Evolutionary conservation across 2,797 vertebrate species (phyloP).

Genomic region (Merluccius polli): DNA sequence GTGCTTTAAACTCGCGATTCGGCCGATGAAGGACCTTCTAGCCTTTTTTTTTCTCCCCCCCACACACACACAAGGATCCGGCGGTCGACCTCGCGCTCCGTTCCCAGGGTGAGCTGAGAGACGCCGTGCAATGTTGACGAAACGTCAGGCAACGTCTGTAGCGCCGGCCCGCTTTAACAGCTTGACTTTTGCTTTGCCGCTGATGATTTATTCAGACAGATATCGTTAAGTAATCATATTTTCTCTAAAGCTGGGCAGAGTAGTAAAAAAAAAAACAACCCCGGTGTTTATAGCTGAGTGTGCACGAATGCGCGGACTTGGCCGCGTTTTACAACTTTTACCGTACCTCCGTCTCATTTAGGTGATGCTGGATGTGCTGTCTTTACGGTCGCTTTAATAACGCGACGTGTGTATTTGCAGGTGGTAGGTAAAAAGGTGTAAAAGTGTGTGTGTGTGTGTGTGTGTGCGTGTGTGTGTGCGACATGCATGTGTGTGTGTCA

Average conservation of each 20-base stretch:
- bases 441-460: neutral
- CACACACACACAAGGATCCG: neutral
- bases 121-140: neutral
- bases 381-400: neutral
- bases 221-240: neutral
- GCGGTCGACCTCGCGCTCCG: too few relatives aligned
- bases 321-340: neutral
- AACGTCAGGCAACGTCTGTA: neutral
- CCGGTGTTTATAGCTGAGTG: neutral
- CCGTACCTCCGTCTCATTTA: neutral
- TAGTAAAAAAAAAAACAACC: neutral
- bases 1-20: too few relatives aligned
- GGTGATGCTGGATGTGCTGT: neutral
- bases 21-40: too few relatives aligned
- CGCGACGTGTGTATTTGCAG: neutral
- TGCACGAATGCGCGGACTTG: neutral
- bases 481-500: neutral
- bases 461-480: neutral
- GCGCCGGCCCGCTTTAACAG: neutral
- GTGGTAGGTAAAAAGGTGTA: neutral
- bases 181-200: neutral
- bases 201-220: neutral
- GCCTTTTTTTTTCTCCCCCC: too few relatives aligned
- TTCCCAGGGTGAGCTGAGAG: neutral
- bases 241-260: neutral